Conservation (phyloP, 2,113 vertebrate genomes). For the Spheniscus mendiculus region DNA sequence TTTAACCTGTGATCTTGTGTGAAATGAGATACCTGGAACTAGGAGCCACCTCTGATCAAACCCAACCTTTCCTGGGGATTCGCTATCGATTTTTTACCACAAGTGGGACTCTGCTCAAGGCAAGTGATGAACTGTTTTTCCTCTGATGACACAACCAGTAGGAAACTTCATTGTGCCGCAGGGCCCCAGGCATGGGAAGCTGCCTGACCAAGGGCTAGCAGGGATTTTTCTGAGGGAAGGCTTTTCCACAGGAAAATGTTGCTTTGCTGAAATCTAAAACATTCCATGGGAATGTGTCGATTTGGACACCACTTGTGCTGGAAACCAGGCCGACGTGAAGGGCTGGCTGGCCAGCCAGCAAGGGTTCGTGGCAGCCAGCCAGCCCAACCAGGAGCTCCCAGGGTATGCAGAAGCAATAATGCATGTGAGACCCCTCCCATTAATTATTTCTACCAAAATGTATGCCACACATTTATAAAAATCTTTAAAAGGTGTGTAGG, state of each 20-base stretch:
- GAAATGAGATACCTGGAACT: background rate
- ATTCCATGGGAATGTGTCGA: background rate
- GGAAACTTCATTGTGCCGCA: background rate
- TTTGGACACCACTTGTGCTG: background rate
- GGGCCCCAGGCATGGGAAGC: background rate
- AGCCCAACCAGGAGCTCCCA: background rate
- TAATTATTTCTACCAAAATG: background rate
- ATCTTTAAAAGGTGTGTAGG: background rate
- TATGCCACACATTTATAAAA: background rate
- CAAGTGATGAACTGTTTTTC: background rate
- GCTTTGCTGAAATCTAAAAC: conserved; percentile 17
- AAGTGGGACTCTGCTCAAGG: background rate
- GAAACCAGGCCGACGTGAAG: background rate
- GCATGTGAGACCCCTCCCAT: rapidly evolving
- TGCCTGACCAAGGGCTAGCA: background rate
- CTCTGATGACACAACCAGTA: background rate
- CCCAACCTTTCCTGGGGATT: background rate
- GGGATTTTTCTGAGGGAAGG: background rate
- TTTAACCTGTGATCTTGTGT: background rate
- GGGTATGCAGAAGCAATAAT: background rate
- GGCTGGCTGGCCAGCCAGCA: background rate
- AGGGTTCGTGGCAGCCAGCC: background rate
- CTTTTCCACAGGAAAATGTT: conserved; percentile 8
- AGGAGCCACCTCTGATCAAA: background rate
- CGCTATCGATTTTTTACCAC: background rate